These are phyloP conservation scores for Drosophila barbarae DNA, from an alignment of 2,888 invertebrate species.

Conservation along the genomic window DNA sequence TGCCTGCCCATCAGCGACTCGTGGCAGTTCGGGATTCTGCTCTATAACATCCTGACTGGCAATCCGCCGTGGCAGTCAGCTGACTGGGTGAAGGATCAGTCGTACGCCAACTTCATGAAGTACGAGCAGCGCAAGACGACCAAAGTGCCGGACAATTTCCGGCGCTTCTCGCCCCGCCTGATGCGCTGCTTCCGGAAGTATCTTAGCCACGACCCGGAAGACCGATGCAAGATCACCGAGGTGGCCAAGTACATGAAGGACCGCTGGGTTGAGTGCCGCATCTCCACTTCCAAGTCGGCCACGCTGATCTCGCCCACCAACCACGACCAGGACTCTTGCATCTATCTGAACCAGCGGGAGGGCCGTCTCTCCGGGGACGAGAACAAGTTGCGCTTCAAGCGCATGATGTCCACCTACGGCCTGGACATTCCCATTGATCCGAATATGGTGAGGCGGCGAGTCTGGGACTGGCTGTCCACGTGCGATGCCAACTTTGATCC, in stretches of 20 bases:
- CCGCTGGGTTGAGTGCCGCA: constrained; percentile 82
- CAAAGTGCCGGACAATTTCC: constrained; percentile 82
- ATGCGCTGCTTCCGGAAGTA: constrained; percentile 86
- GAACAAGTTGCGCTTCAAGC: constrained; percentile 81
- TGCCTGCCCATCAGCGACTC: constrained; percentile 86
- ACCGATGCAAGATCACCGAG: constrained; percentile 83
- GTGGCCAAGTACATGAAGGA: constrained; percentile 83
- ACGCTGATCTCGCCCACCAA: constrained; percentile 77
- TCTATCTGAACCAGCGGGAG: constrained; percentile 81
- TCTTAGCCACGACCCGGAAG: constrained; percentile 85
- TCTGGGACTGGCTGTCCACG: constrained; percentile 85
- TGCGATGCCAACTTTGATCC: constrained; percentile 80
- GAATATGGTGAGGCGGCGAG: constrained; percentile 82
- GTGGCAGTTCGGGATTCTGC: constrained; percentile 87
- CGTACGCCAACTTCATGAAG: constrained; percentile 84
- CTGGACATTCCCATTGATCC: constrained; percentile 84
- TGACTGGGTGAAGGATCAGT: constrained; percentile 86
- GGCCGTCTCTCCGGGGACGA: constrained; percentile 81
- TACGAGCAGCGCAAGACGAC: constrained; percentile 84
- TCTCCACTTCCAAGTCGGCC: constrained; percentile 81
- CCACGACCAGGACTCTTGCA: constrained; percentile 81
- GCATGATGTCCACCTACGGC: constrained; percentile 83
- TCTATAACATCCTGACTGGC: constrained; percentile 82
- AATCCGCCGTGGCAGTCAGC: constrained; percentile 86
- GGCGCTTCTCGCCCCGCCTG: constrained; percentile 85